Evolutionary conservation across 1,140 invertebrate genomes (phyloP), one percentile per base, ranked within the genome.

Genomic region (Phenacoccus solenopsis): DNA sequence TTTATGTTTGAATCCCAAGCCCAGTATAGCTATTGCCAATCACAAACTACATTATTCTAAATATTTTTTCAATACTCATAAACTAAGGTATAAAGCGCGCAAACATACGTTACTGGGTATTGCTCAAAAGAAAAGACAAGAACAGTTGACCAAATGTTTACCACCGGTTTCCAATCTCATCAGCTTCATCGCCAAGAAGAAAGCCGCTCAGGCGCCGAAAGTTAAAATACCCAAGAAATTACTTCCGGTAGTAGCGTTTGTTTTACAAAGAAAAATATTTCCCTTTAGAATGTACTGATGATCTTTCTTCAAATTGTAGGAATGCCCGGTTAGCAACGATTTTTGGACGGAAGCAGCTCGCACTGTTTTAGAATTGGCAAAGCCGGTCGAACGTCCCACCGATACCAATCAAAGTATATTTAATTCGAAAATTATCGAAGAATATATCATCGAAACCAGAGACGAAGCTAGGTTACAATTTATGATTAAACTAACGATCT

Each of bases 1-100:
- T 27, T 80, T 97, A 1, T 96, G 92, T 78, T 81, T 96, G n/a
- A 91, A 94, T 78, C 92, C 93, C 1, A 87, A 90, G 74, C 90
- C 90, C 2, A 83, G 88, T 21, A 86, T 94, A n/a, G 87, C 87
- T 28, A 79, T 92, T 35, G 59, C 59, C 4, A 64, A 64, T 27
- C 59, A 81, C 89, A 61, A 84, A 25, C 25, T 64, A 24, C 59
- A 64, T 25, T 64, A 64, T 64, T 64, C 59, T 10, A 64, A 64
- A 24, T 64, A 64, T 25, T 64, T 64, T 64, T 25, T 64, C 21
- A 64, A 64, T 64, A 64, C 59, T 64, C 59, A 64, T 64, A 64
- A 64, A 64, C 16, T 64, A 25, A 64, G 20, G 20, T 64, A 24
- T 24, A 64, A 64, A 27, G 59, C 59, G 13, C 59, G 59, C 9